phyloP scores from a whole-genome alignment of 1,140 invertebrate genomes.

The Procambarus virginalis region DNA sequence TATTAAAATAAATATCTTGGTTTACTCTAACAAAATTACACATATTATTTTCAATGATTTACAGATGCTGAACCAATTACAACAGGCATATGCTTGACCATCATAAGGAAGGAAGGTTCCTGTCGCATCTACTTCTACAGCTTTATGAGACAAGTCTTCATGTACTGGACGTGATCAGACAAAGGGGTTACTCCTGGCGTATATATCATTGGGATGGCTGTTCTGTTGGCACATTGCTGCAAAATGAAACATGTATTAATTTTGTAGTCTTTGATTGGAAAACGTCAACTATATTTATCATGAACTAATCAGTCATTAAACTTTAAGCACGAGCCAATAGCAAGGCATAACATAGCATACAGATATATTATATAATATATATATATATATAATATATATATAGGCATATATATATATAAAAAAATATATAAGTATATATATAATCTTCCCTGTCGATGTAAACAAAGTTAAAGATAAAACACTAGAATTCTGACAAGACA shows the following conservation, averaged over 20 bases:
- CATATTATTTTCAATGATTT: constrained; percentile 1
- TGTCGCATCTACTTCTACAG: background rate
- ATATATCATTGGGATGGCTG: constrained; percentile 85
- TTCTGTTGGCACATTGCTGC: constrained; percentile 86
- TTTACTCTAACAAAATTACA: background rate
- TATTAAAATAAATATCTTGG: background rate
- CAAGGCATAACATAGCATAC: too few species aligned
- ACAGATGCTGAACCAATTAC: constrained; percentile 31
- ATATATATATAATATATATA: too few species aligned
- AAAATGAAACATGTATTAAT: constrained; percentile 68
- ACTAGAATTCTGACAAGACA: too few species aligned
- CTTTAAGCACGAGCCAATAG: too few species aligned
- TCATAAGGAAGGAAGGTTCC: constrained; percentile 40
- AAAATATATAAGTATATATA: too few species aligned
- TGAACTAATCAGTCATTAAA: too few species aligned
- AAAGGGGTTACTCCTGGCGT: constrained; percentile 75
- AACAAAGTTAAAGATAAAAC: too few species aligned
- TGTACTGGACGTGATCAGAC: constrained; percentile 67
- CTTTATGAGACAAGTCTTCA: background rate
- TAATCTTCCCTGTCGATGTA: too few species aligned
- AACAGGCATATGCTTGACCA: constrained; percentile 57
- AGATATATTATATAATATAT: too few species aligned
- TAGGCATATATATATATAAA: too few species aligned
- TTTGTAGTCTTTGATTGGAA: background rate
- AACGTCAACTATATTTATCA: too few species aligned